Conservation (phyloP, 2,113 vertebrate species). For the Dinomys branickii region DNA sequence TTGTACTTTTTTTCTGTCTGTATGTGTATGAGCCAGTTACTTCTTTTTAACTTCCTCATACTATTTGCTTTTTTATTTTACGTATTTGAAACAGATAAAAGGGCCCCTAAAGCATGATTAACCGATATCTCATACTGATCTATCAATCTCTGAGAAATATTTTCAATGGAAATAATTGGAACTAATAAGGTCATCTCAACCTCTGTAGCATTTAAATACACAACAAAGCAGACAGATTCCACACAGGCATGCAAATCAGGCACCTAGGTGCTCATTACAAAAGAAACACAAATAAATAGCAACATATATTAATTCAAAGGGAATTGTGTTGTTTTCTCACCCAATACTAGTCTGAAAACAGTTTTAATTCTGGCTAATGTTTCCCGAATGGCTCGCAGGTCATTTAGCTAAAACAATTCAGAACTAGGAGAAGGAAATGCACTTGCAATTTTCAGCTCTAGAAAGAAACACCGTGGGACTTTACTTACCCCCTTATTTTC, state of each 20-base stretch:
- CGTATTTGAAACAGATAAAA: not conserved
- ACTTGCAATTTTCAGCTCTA: not conserved
- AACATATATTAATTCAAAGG: constrained; percentile 14
- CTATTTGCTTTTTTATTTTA: not conserved
- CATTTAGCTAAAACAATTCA: constrained; percentile 53
- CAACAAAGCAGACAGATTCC: not conserved
- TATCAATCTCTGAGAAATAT: not conserved
- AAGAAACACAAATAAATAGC: constrained; percentile 29
- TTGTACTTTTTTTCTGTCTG: not conserved
- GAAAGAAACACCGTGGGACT: not conserved
- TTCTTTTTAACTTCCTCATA: not conserved
- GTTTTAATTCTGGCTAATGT: constrained; percentile 41
- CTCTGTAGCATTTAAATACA: not conserved
- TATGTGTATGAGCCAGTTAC: not conserved
- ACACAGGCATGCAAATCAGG: not conserved
- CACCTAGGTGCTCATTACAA: constrained; percentile 44
- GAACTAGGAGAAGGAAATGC: not conserved
- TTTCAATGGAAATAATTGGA: not conserved
- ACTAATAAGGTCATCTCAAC: not conserved
- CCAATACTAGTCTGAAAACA: not conserved
- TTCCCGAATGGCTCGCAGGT: not conserved
- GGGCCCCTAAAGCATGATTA: not conserved
- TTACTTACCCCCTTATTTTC: constrained; percentile 29
- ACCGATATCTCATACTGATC: not conserved
- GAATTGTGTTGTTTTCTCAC: constrained; percentile 8